These are phyloP conservation scores for Montipora cactus DNA, from an alignment of 64 coral and sea anemone genomes.

Conservation along the genomic window DNA sequence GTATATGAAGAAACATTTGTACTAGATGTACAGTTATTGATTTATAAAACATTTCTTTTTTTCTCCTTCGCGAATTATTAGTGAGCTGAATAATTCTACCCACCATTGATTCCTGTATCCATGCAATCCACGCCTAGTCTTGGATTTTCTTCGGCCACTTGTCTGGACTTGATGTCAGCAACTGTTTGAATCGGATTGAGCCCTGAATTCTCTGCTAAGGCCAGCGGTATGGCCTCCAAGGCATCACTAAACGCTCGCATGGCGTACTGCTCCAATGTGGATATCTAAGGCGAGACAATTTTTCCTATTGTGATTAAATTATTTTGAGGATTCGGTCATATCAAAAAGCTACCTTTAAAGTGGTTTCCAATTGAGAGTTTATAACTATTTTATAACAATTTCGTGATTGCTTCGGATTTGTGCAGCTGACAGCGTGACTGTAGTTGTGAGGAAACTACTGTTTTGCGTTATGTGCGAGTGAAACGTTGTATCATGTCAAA, in stretches of 20 bases:
- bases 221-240: constrained; percentile 88
- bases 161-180: constrained; percentile 96
- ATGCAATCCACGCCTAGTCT: constrained; percentile 95
- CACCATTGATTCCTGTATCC: constrained; percentile 94
- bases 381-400: too few species aligned
- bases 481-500: too few species aligned
- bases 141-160: constrained; percentile 93
- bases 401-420: too few species aligned
- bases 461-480: too few species aligned
- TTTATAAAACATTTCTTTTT: too few species aligned
- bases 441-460: too few species aligned
- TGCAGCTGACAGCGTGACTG: too few species aligned
- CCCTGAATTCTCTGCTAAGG: constrained; percentile 95
- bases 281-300: constrained; percentile 64
- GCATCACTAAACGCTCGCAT: constrained; percentile 97
- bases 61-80: background rate
- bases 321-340: too few species aligned
- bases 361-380: too few species aligned
- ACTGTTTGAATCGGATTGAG: constrained; percentile 98
- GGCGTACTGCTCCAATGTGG: constrained; percentile 97
- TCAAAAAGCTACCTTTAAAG: too few species aligned
- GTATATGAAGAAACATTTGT: too few species aligned
- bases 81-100: background rate
- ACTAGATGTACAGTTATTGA: too few species aligned
- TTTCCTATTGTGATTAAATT: background rate